A percentile compares a stretch with the other conserved stretches of the same genome.
phyloP scores from a whole-genome alignment of 2,797 vertebrate species.

The Babyrousa celebensis region DNA sequence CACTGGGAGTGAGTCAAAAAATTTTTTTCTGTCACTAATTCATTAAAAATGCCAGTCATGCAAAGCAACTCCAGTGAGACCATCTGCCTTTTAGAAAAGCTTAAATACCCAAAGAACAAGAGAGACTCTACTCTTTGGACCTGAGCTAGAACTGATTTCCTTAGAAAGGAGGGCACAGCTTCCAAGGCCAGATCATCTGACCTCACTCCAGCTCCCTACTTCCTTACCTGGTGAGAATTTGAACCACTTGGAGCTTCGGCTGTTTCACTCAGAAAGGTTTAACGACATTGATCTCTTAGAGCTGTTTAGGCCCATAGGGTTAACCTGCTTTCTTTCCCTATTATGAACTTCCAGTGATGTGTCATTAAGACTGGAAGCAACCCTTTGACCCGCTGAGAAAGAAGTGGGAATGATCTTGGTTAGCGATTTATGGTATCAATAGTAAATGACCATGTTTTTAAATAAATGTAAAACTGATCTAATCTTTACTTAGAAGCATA shows the following conservation, averaged over 20 bases:
- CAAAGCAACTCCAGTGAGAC: constrained; percentile 75
- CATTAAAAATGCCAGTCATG: constrained; percentile 75
- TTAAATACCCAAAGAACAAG: constrained; percentile 15
- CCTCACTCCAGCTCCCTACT: neutral
- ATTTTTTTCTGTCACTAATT: constrained; percentile 74
- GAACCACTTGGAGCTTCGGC: neutral
- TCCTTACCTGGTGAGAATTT: neutral
- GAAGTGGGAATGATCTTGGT: neutral
- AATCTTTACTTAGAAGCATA: neutral
- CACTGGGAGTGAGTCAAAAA: constrained; percentile 64
- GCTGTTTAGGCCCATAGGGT: neutral
- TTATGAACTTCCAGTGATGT: neutral
- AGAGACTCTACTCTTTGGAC: neutral
- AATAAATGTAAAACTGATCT: constrained; percentile 51
- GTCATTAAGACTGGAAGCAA: neutral
- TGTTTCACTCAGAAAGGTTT: neutral
- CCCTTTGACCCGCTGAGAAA: neutral
- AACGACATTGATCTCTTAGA: neutral
- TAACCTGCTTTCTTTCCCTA: neutral
- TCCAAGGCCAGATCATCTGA: neutral
- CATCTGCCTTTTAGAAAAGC: constrained; percentile 73
- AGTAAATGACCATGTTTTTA: constrained; percentile 2
- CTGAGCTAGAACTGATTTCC: neutral
- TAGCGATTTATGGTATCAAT: constrained; percentile 22
- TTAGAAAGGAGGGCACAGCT: neutral